Conservation (phyloP, 2,113 vertebrate species). For the Greenwoodochromis staneri region DNA sequence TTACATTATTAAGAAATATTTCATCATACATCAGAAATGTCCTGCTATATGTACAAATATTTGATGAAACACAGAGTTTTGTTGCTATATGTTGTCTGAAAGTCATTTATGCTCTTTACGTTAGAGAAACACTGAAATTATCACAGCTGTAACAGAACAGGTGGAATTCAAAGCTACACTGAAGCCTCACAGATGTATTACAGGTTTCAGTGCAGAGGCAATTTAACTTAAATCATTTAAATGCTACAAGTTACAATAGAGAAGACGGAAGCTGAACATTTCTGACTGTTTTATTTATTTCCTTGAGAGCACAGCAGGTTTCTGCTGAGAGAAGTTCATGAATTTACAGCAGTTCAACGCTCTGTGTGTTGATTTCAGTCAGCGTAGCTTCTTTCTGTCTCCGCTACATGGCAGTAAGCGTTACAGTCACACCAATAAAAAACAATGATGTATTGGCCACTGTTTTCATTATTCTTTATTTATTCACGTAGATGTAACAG, state of each 20-base stretch:
- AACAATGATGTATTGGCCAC: neutral
- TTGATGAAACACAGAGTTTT: neutral
- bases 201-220: neutral
- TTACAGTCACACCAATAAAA: neutral
- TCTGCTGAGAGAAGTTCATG: fast-evolving
- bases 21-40: neutral
- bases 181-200: fast-evolving
- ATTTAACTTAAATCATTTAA: neutral
- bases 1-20: neutral
- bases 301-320: neutral
- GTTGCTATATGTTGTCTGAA: neutral
- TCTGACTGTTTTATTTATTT: neutral
- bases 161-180: neutral
- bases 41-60: neutral
- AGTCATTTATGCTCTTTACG: fast-evolving
- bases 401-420: neutral
- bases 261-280: fast-evolving
- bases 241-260: neutral
- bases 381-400: neutral
- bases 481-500: neutral
- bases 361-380: neutral
- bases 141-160: neutral
- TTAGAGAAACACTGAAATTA: neutral
- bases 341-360: neutral
- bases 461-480: neutral